Base-by-base conservation (phyloP, 2,113 vertebrate genomes). In the Aspiorhynchus laticeps region DNA sequence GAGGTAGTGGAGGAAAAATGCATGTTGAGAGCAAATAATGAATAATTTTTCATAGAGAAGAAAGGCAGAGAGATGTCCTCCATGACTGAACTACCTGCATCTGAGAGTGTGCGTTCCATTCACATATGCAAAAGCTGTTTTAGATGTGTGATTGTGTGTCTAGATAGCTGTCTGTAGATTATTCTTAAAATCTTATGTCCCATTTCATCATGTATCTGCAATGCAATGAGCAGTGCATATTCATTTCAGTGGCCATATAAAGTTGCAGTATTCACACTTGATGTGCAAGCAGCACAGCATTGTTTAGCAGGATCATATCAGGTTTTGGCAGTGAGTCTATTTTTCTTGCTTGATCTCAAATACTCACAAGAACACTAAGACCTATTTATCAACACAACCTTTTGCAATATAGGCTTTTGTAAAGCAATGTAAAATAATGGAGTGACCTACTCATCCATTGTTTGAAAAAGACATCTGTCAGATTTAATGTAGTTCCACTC, bases 271-370 rank as follows among this genome's bases (percentile, higher is more conserved):
- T 53, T 53, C 28, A 53, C 26, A 53, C 2, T 31, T 28, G 15
- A 78, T 28, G 28, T 51, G 46, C 9, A 78, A 33, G 46, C 75
- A 53, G 26, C 63, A 65, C 11, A 15, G 63, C 26, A 65, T 28
- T 28, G 63, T 28, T 28, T 14, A 31, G 12, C n/a, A 63, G 21
- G 10, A 63, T 63, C 10, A 28, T 46, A 28, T 41, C 41, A 28
- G 48, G 15, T 77, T 21, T 77, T 61, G 56, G 21, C 24, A 24
- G 24, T 11, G 3, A 75, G 38, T 46, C 41, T 4, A 2, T 77
- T 31, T 77, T 46, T 77, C 74, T 28, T 15, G 75, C 75, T 63
- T 77, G 46, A 78, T 51, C 75, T 78, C 26, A 78, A 51, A 78
- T 53, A 31, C 26, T 31, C 28, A 11, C 9, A 53, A 51, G 19